Conservation (phyloP, 1,140 invertebrate genomes). For the Drosophila bipectinata region DNA sequence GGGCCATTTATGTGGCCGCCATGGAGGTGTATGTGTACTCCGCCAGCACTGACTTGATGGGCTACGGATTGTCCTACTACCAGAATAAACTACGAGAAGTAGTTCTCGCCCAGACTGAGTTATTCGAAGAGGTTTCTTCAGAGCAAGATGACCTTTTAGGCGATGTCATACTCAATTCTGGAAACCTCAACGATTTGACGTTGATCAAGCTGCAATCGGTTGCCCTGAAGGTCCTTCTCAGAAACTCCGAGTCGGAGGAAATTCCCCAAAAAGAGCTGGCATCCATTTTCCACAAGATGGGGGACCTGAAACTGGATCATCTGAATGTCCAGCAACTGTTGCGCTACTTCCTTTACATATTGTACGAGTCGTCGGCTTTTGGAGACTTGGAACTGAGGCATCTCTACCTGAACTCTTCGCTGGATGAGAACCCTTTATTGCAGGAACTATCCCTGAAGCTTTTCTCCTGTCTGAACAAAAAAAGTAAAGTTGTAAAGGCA, state of each 20-base stretch:
- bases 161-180: conserved; percentile 58
- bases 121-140: not conserved
- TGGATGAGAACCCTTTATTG: conserved; percentile 26
- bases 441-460: conserved; percentile 28
- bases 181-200: conserved; percentile 53
- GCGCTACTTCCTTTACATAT: conserved; percentile 52
- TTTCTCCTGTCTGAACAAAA: conserved; percentile 23
- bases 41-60: conserved; percentile 75
- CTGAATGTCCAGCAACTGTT: conserved; percentile 35
- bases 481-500: not conserved
- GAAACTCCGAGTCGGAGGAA: not conserved
- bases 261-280: conserved; percentile 22
- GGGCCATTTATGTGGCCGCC: conserved; percentile 75
- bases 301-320: conserved; percentile 25
- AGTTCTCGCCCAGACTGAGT: conserved; percentile 52
- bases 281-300: conserved; percentile 35
- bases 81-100: conserved; percentile 79
- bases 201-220: conserved; percentile 73
- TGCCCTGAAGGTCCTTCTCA: conserved; percentile 55
- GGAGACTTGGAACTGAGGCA: conserved; percentile 60
- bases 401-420: conserved; percentile 54
- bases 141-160: conserved; percentile 24
- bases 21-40: conserved; percentile 83
- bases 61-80: conserved; percentile 75
- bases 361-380: conserved; percentile 66